phyloP scores from a whole-genome alignment of 2,797 vertebrate genomes.

The Gallinago stenura region DNA sequence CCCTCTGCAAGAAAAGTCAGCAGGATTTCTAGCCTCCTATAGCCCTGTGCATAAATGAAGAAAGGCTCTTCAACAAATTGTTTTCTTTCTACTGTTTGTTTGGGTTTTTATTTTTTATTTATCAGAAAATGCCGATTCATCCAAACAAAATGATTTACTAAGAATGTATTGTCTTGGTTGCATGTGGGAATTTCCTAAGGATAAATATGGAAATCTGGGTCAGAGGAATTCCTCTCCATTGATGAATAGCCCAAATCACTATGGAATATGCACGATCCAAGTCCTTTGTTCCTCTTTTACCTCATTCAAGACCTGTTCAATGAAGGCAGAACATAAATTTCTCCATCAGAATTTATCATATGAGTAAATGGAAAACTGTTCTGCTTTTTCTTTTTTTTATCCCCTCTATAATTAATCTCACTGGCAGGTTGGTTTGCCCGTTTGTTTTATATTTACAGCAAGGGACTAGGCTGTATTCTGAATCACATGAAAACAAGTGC shows the following conservation, averaged over 20 bases:
- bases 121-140: background rate
- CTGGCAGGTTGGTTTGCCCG: background rate
- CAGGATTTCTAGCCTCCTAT: background rate
- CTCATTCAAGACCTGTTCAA: background rate
- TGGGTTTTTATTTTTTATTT: background rate
- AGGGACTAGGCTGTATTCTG: background rate
- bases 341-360: background rate
- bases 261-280: background rate
- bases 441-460: background rate
- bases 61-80: background rate
- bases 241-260: background rate
- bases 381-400: background rate
- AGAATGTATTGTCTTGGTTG: background rate
- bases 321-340: background rate
- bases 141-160: background rate
- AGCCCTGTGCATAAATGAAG: background rate
- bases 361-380: background rate
- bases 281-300: background rate
- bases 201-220: background rate
- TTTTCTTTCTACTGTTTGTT: background rate
- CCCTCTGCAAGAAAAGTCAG: background rate
- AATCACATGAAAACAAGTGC: background rate
- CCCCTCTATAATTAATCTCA: background rate
- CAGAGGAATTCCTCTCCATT: background rate
- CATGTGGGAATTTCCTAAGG: background rate